Evolutionary conservation across 92 coral and sea anemone genomes (phyloP), one percentile per base, ranked within the genome.

Genomic region (Phenganax marumi): DNA sequence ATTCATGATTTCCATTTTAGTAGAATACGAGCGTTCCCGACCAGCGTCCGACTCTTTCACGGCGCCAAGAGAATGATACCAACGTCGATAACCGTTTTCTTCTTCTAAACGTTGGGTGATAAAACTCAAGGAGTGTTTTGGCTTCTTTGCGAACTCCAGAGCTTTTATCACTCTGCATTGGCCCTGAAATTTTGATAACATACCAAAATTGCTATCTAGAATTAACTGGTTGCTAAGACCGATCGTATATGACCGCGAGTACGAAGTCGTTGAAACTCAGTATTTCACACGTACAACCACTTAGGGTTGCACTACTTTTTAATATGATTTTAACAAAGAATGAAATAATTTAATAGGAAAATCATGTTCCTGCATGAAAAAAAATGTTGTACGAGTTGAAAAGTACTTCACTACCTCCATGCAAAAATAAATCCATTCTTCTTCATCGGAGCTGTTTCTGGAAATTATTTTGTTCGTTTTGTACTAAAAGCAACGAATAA

Each of bases 341-440:
- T 6, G 49, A 39, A 25, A 43, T 39, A 50, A 8, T 12, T 51
- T 52, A 17, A 8, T 47, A 75, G 17, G 17, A 47, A 50, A 26
- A 13, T 33, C 23, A 54, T 3, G 11, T 5, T 33, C 43, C 5
- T 5, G 5, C 43, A 33, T 1, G 5, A 1, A 33, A 33, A 33
- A 0, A 33, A 1, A 33, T 33, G 43, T 33, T 33, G 43, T 33
- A 33, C 43, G 43, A 1, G 43, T 33, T 33, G 43, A 33, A 2
- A 33, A 33, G 16, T 52, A 14, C 23, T 26, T 25, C 50, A 80
- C 61, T 62, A 93, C 97, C 85, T 93, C 92, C 97, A 93, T 93
- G 52, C 97, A 93, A n/a, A 93, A 77, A 79, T 92, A 92, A 55
- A 95, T 89, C 98, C 98, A 95, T 39, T 91, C 93, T 22, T 90